A percentile compares a stretch with the other conserved stretches of the same genome.
phyloP scores from a whole-genome alignment of 2,797 vertebrate species.

The Pseudocheirus occidentalis region DNA sequence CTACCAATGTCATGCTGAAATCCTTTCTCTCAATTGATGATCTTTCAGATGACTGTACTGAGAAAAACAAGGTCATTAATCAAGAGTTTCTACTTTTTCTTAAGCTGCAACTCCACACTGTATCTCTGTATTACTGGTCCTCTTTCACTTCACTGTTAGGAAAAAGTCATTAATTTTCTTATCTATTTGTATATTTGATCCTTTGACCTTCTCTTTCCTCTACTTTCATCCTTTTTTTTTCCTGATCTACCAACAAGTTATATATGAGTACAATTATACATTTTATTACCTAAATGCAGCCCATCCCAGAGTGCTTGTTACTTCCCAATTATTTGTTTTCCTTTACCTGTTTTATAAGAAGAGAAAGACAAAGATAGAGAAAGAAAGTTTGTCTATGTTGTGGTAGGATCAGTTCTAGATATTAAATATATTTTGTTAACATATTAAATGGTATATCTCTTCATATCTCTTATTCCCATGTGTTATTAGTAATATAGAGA shows the following conservation, averaged over 20 bases:
- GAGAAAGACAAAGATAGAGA: neutral
- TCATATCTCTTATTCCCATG: neutral
- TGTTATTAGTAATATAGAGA: neutral
- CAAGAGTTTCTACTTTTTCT: neutral
- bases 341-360: neutral
- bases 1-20: neutral
- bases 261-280: neutral
- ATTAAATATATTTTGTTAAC: neutral
- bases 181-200: neutral
- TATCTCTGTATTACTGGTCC: neutral
- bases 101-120: neutral
- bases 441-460: neutral
- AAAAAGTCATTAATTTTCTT: neutral
- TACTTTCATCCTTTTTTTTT: neutral
- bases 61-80: neutral
- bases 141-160: no score
- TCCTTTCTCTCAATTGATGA: neutral
- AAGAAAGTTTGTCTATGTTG: neutral
- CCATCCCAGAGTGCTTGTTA: neutral
- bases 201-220: neutral
- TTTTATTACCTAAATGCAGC: neutral
- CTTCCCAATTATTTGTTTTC: neutral
- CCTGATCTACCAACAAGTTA: neutral
- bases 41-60: neutral
- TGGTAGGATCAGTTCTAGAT: neutral